Base-by-base conservation (phyloP, 2,888 invertebrate genomes). In the Archaeoteleia sp. region DNA sequence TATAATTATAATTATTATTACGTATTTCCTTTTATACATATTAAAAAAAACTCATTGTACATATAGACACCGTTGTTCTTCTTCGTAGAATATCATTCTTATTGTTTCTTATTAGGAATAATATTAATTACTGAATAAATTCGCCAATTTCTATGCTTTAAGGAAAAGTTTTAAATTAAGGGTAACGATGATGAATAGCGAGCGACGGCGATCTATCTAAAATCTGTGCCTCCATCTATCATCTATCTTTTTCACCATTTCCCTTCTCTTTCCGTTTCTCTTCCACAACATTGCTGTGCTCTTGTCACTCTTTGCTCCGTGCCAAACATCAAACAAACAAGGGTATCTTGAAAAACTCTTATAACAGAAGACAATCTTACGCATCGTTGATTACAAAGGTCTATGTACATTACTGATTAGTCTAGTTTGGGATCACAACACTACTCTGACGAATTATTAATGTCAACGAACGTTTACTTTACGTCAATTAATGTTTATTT, bases 201-300 rank as follows among this genome's bases (percentile, higher is more conserved):
- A 30, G 35, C 29, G 40, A 40, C 40, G 57, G 25, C 57, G 57
- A 67, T 67, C 61, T 46, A 67, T 57, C 55, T 61, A 67, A 61
- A 67, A 61, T 61, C 57, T 61, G 67, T 67, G 61, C 67, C 67
- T 67, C 51, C 67, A 67, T 67, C 67, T 57, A 67, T 67, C 67
- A 61, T 51, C 53, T 46, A n/a, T n/a, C n/a, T n/a, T n/a, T n/a
- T n/a, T n/a, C n/a, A n/a, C n/a, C n/a, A n/a, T 9, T 37, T 10
- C 15, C 35, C 43, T 55, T 55, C 61, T 51, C 61, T 61, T 57
- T 30, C 29, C 39, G 51, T 45, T 51, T 67, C 55, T 40, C 61
- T 61, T 57, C 49, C 46, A 20, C 58, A 39, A 61, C n/a, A n/a
- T n/a, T n/a, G n/a, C n/a, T n/a, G 57, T 67, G 51, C 57, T 57